Base-by-base conservation (phyloP, 2,888 invertebrate genomes). In the Eledona agricola region DNA sequence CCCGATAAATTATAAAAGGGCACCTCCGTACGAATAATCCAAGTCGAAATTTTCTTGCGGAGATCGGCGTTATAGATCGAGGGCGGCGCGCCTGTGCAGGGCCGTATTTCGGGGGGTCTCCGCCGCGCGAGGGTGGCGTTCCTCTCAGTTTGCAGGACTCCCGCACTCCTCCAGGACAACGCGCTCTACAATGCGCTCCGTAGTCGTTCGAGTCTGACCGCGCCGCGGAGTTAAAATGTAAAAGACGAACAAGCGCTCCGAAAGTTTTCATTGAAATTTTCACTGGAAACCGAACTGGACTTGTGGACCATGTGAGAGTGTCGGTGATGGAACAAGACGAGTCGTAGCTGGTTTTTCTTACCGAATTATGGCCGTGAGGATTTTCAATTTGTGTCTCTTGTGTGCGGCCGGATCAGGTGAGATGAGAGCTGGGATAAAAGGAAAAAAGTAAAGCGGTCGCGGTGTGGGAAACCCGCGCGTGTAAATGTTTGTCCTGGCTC, bases 81-180 rank as follows among this genome's bases (percentile, higher is more conserved):
- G 47, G 42, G 23, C 23, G 63, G 49, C 62, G 66, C 66, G 66
- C 66, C 58, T 64, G 66, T 63, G 63, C 63, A 56, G 56, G 25
- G 26, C 11, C 28, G 49, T 58, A 55, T 58, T 65, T 67, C 60
- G 51, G 52, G 52, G 65, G 65, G 63, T 62, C 62, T 61, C 63
- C 66, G 62, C 59, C 58, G 50, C 54, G 26, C 42, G 58, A 64
- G 65, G 66, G 65, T 67, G 66, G 66, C 66, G 66, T 67, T 54
- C 47, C 51, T 54, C 58, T 67, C 66, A 67, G 66, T 67, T 60
- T 62, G 64, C 64, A 65, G 62, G 58, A 62, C 49, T 54, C 59
- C 50, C 52, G 37, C 58, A 51, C 40, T 53, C 55, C 51, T 55
- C 55, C 43, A 60, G 53, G 57, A 62, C 52, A 60, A 42, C 46